These are phyloP conservation scores for Pogonophryne albipinna DNA, from an alignment of 2,797 vertebrate genomes.

Conservation along the genomic window DNA sequence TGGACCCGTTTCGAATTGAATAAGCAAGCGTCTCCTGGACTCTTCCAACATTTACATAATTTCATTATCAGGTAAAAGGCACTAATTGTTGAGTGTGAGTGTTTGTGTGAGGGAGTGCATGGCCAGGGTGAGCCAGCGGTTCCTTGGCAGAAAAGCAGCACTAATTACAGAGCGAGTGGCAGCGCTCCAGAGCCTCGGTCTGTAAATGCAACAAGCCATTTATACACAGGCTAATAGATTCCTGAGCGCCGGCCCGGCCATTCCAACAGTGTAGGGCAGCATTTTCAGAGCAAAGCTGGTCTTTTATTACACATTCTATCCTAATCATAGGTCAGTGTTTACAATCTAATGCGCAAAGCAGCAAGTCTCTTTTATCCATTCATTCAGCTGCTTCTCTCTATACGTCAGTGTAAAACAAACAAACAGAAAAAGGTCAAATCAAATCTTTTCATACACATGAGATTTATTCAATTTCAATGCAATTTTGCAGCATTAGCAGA, in stretches of 20 bases:
- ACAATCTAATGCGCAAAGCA: conserved; percentile 50
- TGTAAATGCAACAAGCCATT: conserved; percentile 80
- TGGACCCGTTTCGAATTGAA: conserved; percentile 90
- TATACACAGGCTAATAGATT: conserved; percentile 81
- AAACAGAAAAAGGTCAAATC: background rate
- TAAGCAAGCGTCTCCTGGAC: conserved; percentile 88
- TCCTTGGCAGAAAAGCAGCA: conserved; percentile 92
- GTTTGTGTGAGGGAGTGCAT: conserved; percentile 84
- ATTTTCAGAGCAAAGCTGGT: conserved; percentile 66
- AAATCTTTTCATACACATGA: background rate
- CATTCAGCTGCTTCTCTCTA: conserved; percentile 1
- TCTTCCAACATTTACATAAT: conserved; percentile 94
- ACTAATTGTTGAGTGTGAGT: conserved; percentile 92
- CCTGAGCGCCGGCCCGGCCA: conserved; percentile 62
- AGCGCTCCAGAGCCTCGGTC: conserved; percentile 77
- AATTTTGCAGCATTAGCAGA: background rate
- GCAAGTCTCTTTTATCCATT: conserved; percentile 44
- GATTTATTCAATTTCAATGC: background rate
- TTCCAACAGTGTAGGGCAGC: conserved; percentile 70
- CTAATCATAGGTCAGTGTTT: conserved; percentile 71
- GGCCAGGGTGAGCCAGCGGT: conserved; percentile 83
- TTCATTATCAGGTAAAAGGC: conserved; percentile 99
- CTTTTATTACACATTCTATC: conserved; percentile 77
- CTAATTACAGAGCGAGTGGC: conserved; percentile 97
- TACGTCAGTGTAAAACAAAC: background rate